A percentile compares a stretch with the other conserved stretches of the same genome.
phyloP scores from a whole-genome alignment of 1,140 invertebrate genomes.

The Hyphantria cunea region DNA sequence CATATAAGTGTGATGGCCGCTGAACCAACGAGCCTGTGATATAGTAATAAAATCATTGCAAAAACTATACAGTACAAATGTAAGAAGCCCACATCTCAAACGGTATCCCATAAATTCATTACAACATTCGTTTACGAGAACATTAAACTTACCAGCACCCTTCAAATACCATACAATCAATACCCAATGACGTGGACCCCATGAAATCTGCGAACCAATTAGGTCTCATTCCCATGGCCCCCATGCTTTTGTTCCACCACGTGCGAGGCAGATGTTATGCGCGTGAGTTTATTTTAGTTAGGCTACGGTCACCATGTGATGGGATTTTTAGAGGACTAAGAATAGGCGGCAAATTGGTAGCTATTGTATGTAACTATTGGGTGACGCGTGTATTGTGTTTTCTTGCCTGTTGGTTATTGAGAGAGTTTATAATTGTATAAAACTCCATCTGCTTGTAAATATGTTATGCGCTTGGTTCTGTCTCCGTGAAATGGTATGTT shows the following conservation, averaged over 20 bases:
- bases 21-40: no score
- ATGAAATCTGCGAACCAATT: conserved; percentile 23
- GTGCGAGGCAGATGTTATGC: conserved; percentile 23
- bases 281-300: conserved; percentile 24
- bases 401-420: not conserved
- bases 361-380: not conserved
- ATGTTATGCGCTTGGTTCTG: not conserved
- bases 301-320: conserved; percentile 5
- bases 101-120: not conserved
- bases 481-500: not conserved
- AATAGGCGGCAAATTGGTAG: not conserved
- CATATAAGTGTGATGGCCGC: no score
- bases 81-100: no score
- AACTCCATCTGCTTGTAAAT: not conserved
- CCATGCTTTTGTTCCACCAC: conserved; percentile 17
- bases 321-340: not conserved
- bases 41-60: no score
- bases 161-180: not conserved
- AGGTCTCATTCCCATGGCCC: conserved; percentile 12
- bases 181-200: conserved; percentile 5
- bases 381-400: not conserved
- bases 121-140: no score
- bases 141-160: no score
- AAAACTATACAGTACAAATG: no score
- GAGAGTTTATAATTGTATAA: not conserved